Percentiles rank a stretch among this genome's conserved stretches.
Conservation (phyloP, 2,888 invertebrate genomes). For the Temnothorax rugatulus region DNA sequence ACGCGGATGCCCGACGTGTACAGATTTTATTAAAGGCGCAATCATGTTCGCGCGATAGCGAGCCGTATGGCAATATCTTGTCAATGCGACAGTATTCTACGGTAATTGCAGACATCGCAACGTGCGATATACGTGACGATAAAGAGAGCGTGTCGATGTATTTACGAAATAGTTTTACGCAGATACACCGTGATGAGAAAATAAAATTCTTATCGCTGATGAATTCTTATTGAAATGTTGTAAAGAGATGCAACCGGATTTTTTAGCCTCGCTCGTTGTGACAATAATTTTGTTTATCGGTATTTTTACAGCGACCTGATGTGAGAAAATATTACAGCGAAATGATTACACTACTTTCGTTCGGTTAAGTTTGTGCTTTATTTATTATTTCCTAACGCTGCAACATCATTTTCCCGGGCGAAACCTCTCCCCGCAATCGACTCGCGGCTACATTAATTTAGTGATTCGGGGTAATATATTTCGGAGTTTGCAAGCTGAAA, state of each 20-base stretch:
- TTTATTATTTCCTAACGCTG: conserved; percentile 50
- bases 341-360: background rate
- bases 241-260: background rate
- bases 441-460: conserved; percentile 79
- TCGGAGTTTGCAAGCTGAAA: conserved; percentile 81
- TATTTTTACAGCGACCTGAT: background rate
- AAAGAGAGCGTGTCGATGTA: background rate
- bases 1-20: conserved; percentile 31
- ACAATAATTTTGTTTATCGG: background rate
- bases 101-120: conserved; percentile 52
- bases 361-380: conserved; percentile 39
- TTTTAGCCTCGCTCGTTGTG: background rate
- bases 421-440: conserved; percentile 63
- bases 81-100: conserved; percentile 46
- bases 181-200: background rate
- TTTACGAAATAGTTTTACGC: background rate
- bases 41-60: conserved; percentile 42
- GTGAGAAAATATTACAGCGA: background rate
- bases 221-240: background rate
- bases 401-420: conserved; percentile 53
- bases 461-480: conserved; percentile 81
- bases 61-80: conserved; percentile 52
- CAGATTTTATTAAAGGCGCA: conserved; percentile 63
- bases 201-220: background rate
- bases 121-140: background rate